Percentiles rank a stretch among this genome's conserved stretches.
Conservation (phyloP, 2,888 invertebrate species). For the Leptothorax acervorum region DNA sequence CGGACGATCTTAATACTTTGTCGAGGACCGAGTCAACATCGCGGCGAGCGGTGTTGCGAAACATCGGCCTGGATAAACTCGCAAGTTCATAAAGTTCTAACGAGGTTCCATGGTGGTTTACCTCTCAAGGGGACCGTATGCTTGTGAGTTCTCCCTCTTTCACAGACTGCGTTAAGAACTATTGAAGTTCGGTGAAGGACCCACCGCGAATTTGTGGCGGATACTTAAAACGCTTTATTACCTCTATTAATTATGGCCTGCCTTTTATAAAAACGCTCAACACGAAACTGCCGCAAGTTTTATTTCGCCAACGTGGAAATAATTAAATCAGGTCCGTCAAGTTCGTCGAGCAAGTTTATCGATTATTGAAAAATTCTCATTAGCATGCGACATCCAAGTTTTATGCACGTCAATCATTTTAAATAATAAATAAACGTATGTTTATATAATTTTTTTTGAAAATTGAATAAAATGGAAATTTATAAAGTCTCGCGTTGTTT, state of each 20-base stretch:
- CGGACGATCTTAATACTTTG: constrained; percentile 20
- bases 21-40: constrained; percentile 13
- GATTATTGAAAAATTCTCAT: constrained; percentile 9
- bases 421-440: neutral
- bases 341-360: neutral
- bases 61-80: constrained; percentile 52
- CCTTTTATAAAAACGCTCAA: neutral
- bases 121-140: constrained; percentile 34
- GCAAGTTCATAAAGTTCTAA: constrained; percentile 61
- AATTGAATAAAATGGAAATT: neutral
- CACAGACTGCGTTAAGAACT: constrained; percentile 2
- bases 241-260: constrained; percentile 19
- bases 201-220: constrained; percentile 18
- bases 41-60: constrained; percentile 46
- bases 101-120: constrained; percentile 59
- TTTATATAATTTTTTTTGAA: neutral
- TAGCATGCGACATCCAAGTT: neutral
- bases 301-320: neutral
- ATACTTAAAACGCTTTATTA: constrained; percentile 27
- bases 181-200: constrained; percentile 18
- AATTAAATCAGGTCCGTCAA: neutral
- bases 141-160: neutral
- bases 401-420: neutral
- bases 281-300: neutral
- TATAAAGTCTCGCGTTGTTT: neutral